Base-by-base conservation (phyloP, 2,888 invertebrate species). In the Cerastis rubricosa region DNA sequence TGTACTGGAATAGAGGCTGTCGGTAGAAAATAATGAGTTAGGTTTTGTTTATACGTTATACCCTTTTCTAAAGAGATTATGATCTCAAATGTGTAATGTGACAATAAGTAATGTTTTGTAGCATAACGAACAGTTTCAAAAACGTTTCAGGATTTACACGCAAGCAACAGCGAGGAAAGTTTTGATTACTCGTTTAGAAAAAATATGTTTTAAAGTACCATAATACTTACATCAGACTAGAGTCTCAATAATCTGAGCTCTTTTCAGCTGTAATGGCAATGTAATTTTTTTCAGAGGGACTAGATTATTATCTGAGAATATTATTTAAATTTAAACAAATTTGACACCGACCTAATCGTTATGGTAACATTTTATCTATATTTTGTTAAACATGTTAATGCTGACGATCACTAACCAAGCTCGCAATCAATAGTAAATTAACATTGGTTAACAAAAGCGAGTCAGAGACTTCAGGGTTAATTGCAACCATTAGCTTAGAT, bases 21-120 rank as follows among this genome's bases (percentile, higher is more conserved):
- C 54, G n/a, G 49, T 57, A 17, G 9, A 14, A 74, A 68, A 68
- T 84, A 71, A 74, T 54, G 68, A 74, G 45, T 59, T 29, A n/a
- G 64, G 45, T 43, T 49, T 69, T 61, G 61, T 79, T 78, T 61
- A 40, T 61, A 43, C 47, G 8, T 43, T 61, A 12, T 17, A 84
- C 73, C 81, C 70, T 82, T 84, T 80, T 84, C 29, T 57, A 71
- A 63, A 74, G 57, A 71, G 70, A 84, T 81, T 70, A 73, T 57
- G 17, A 64, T 43, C 61, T 59, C 43, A 19, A 43, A 69, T 40
- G 25, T 43, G 40, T 69, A 22, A 25, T 14, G 19, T 25, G 40
- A 43, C 59, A 69, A 61, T 59, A 40, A 19, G 12, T 40, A 19
- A 59, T 57, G 12, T 69, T 8, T 8, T 69, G 19, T 25, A 40